These are phyloP conservation scores for Listronotus bonariensis DNA, from an alignment of 1,140 invertebrate genomes.

Conservation along the genomic window DNA sequence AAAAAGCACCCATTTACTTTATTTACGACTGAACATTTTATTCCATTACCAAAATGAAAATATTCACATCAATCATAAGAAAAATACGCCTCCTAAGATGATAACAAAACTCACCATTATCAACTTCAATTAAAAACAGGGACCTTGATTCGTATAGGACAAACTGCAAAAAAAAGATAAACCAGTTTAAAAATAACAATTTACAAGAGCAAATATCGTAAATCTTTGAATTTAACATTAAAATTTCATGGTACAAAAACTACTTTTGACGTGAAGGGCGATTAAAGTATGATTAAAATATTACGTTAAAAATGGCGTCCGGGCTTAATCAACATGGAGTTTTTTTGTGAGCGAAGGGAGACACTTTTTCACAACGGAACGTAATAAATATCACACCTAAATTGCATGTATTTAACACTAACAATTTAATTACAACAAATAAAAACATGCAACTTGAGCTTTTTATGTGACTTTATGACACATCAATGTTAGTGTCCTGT, in stretches of 20 bases:
- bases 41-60: too few relatives aligned
- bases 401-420: constrained; percentile 3
- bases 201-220: background rate
- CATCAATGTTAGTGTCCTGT: too few relatives aligned
- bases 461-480: too few relatives aligned
- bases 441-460: constrained; percentile 1
- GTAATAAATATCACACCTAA: background rate
- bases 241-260: background rate
- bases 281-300: constrained; percentile 1
- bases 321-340: background rate
- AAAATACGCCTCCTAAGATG: too few relatives aligned
- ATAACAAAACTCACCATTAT: too few relatives aligned
- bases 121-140: too few relatives aligned
- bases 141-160: too few relatives aligned
- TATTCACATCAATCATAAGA: too few relatives aligned
- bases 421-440: constrained; percentile 8
- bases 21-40: too few relatives aligned
- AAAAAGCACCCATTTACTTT: too few relatives aligned
- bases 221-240: background rate
- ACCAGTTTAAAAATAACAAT: too few relatives aligned
- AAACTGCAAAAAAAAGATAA: too few relatives aligned
- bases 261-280: constrained; percentile 5
- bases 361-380: background rate
- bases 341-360: background rate
- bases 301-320: constrained; percentile 8